phyloP scores from a whole-genome alignment of 2,113 vertebrate genomes.

The Nannobrachium achirus region DNA sequence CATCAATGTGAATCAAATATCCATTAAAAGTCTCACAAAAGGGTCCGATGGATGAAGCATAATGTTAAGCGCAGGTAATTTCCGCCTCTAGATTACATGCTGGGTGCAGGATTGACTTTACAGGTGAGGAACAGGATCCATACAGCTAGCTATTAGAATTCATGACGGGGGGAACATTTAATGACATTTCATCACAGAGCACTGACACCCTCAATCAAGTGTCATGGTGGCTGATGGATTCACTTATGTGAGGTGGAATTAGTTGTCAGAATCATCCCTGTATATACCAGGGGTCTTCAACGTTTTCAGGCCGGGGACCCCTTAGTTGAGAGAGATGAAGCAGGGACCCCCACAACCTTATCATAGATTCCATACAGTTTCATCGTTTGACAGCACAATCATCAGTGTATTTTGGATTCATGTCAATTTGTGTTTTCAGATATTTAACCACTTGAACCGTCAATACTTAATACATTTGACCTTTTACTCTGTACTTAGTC shows the following conservation, averaged over 20 bases:
- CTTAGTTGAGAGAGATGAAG: no score
- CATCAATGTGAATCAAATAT: neutral
- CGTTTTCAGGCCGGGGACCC: no score
- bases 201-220: conserved; percentile 31
- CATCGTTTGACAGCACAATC: no score
- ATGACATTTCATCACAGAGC: conserved; percentile 23
- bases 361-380: no score
- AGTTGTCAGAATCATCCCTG: conserved; percentile 13
- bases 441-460: no score
- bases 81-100: neutral
- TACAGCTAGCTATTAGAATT: conserved; percentile 32
- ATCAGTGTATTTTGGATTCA: no score
- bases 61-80: conserved; percentile 1
- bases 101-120: neutral
- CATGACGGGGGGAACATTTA: conserved; percentile 14
- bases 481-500: no score
- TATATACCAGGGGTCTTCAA: no score
- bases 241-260: conserved; percentile 28
- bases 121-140: conserved; percentile 16
- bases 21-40: neutral
- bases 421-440: no score
- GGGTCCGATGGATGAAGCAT: neutral
- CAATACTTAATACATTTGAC: no score
- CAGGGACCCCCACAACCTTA: no score
- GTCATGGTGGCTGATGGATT: conserved; percentile 36